Conservation (phyloP, 2,797 vertebrate species). For the Podargus strigoides region DNA sequence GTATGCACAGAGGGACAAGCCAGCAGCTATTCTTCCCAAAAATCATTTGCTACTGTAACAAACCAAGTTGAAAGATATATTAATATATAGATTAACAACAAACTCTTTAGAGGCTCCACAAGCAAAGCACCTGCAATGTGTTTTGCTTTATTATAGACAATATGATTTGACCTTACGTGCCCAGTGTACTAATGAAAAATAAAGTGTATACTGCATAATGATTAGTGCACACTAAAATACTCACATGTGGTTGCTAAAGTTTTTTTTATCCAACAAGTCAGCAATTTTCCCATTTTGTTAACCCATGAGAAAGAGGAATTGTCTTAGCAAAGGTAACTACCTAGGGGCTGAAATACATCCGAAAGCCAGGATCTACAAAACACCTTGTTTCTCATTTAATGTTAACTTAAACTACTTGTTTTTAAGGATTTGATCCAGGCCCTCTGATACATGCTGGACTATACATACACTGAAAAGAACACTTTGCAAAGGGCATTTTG, state of each 20-base stretch:
- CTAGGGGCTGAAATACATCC: neutral
- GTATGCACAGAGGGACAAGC: rapidly evolving
- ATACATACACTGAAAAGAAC: neutral
- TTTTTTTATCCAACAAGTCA: neutral
- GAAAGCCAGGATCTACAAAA: neutral
- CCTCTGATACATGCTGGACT: neutral
- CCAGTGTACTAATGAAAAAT: neutral
- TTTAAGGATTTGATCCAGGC: neutral
- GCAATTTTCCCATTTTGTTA: neutral
- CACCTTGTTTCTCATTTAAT: neutral
- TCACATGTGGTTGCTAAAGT: neutral
- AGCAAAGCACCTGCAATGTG: neutral
- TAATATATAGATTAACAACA: neutral
- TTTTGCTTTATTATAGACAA: neutral
- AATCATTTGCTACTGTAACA: neutral
- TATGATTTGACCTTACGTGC: neutral
- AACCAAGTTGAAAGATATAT: neutral
- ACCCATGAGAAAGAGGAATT: neutral
- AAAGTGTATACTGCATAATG: neutral
- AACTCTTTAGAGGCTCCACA: neutral
- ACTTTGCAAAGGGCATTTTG: neutral
- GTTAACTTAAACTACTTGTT: neutral
- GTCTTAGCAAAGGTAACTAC: neutral
- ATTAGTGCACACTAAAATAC: neutral
- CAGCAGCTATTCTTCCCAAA: neutral